A percentile compares a stretch with the other conserved stretches of the same genome.
Evolutionary conservation across 2,888 invertebrate genomes (phyloP).

Genomic region (Schizotus pectinicornis): DNA sequence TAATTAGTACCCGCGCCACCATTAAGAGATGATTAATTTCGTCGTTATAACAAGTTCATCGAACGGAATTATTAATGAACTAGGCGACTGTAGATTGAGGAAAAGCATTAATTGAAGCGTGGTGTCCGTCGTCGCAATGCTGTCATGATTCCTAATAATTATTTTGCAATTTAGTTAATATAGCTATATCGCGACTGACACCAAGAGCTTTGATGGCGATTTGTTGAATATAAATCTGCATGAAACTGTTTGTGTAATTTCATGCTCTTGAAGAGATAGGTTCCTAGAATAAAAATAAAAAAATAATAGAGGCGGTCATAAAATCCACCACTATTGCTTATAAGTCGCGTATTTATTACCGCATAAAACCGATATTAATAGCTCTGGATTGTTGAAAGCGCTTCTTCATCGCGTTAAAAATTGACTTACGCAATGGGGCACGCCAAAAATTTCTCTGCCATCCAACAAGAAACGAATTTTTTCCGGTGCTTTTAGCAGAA

Average conservation of each 20-base stretch:
- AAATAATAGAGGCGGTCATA: background rate
- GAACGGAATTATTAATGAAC: constrained; percentile 21
- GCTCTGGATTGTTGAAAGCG: constrained; percentile 9
- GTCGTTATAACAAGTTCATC: constrained; percentile 13
- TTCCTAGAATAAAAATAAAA: background rate
- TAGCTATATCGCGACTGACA: too few relatives aligned
- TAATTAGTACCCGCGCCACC: background rate
- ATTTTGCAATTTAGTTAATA: too few relatives aligned
- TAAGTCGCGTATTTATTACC: constrained; percentile 10
- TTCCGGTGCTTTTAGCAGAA: background rate
- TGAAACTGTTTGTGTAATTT: background rate
- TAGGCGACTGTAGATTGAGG: constrained; percentile 2
- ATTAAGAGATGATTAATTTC: constrained; percentile 6
- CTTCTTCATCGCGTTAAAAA: constrained; percentile 9
- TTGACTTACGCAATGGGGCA: background rate
- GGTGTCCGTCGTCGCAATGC: background rate
- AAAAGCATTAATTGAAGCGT: constrained; percentile 3
- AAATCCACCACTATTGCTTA: constrained; percentile 12
- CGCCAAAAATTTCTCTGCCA: background rate
- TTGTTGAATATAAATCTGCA: too few relatives aligned
- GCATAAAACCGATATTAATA: constrained; percentile 15
- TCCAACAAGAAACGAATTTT: background rate
- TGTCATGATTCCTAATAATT: too few relatives aligned
- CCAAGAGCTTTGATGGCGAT: too few relatives aligned
- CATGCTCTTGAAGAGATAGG: background rate